Evolutionary conservation across 1,140 invertebrate species (phyloP).

Genomic region (Argopecten irradians): DNA sequence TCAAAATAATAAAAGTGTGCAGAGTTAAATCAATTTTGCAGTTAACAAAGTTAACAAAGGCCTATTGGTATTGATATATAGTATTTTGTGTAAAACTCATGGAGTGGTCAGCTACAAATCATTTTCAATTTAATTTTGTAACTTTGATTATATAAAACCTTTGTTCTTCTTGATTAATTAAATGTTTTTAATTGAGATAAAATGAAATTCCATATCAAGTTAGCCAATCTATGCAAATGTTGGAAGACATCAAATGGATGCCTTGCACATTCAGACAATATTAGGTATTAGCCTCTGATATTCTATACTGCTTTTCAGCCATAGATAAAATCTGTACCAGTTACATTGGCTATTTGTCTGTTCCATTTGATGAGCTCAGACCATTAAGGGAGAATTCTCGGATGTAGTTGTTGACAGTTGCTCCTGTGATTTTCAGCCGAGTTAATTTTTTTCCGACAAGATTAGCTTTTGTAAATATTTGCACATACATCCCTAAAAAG

Average conservation of each 20-base stretch:
- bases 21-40: too few species aligned
- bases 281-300: not conserved
- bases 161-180: not conserved
- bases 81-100: too few species aligned
- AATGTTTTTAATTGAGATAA: not conserved
- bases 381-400: not conserved
- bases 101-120: not conserved
- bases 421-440: not conserved
- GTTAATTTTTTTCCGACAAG: not conserved
- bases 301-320: not conserved
- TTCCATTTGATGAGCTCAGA: not conserved
- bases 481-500: not conserved
- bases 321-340: not conserved
- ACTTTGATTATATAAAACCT: not conserved
- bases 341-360: slow-evolving; percentile 10
- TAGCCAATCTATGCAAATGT: not conserved
- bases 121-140: not conserved
- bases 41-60: too few species aligned
- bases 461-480: slow-evolving; percentile 11
- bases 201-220: not conserved
- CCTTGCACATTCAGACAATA: not conserved
- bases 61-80: too few species aligned
- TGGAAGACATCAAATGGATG: slow-evolving; percentile 8
- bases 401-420: not conserved
- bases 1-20: too few species aligned